phyloP scores from a whole-genome alignment of 2,113 vertebrate species.

The Vulpes lagopus region DNA sequence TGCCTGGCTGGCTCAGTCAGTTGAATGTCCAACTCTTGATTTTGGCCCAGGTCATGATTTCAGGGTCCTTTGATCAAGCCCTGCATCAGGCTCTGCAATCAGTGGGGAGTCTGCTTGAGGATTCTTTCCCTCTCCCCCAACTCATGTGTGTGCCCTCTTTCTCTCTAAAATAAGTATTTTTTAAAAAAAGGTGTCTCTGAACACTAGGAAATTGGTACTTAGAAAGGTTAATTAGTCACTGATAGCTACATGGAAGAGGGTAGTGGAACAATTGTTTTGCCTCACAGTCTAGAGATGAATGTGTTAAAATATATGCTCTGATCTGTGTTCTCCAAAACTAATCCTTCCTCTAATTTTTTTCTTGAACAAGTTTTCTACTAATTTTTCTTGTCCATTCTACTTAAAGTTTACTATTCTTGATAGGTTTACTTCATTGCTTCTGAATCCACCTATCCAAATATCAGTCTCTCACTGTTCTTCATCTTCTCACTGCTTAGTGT shows the following conservation, averaged over 20 bases:
- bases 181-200: not conserved
- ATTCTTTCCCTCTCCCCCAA: not conserved
- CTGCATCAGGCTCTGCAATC: not conserved
- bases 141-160: no score
- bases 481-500: not conserved
- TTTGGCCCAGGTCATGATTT: not conserved
- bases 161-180: no score
- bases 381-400: not conserved
- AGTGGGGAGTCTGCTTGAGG: not conserved
- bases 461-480: not conserved
- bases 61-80: not conserved
- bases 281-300: not conserved
- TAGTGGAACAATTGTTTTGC: not conserved
- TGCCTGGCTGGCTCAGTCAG: not conserved
- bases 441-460: not conserved
- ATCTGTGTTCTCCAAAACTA: slow-evolving; percentile 25
- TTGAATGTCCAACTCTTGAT: not conserved
- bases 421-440: not conserved
- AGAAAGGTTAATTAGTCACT: not conserved
- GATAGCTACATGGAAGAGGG: not conserved
- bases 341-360: slow-evolving; percentile 42
- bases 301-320: not conserved
- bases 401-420: not conserved
- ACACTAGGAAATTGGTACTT: not conserved
- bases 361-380: slow-evolving; percentile 14